Percentiles rank a stretch among this genome's conserved stretches.
phyloP scores from a whole-genome alignment of 2,888 invertebrate species.

The Stictocephala bisonia region DNA sequence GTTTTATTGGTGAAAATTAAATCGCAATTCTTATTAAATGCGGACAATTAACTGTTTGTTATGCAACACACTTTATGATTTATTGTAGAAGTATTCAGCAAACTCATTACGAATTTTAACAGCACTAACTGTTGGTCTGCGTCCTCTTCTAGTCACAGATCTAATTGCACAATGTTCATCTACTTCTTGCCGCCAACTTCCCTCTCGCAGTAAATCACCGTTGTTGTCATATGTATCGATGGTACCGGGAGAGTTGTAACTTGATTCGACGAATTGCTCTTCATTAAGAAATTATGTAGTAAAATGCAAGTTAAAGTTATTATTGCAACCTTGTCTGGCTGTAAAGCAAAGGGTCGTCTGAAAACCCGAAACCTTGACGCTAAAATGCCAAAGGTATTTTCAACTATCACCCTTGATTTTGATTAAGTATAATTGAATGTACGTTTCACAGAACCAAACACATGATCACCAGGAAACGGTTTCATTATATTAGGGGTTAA shows the following conservation, averaged over 20 bases:
- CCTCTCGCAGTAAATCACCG: conserved; percentile 29
- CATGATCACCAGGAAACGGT: conserved; percentile 52
- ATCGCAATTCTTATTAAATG: too few species aligned
- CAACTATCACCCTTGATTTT: conserved; percentile 51
- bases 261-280: conserved; percentile 46
- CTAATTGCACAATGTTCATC: conserved; percentile 34
- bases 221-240: conserved; percentile 54
- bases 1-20: too few species aligned
- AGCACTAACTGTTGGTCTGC: conserved; percentile 38
- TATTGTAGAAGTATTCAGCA: conserved; percentile 23
- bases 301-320: conserved; percentile 49
- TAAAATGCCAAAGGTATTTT: conserved; percentile 54
- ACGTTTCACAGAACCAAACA: conserved; percentile 49
- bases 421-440: conserved; percentile 53
- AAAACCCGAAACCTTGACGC: conserved; percentile 48
- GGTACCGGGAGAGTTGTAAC: conserved; percentile 52
- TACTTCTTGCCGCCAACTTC: conserved; percentile 28
- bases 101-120: conserved; percentile 31
- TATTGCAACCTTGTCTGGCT: conserved; percentile 35
- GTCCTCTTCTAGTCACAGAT: conserved; percentile 20
- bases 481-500: conserved; percentile 51
- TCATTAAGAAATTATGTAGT: conserved; percentile 50
- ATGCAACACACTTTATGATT: too few species aligned
- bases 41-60: too few species aligned
- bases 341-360: conserved; percentile 47